Evolutionary conservation across 2,113 vertebrate species (phyloP).

Genomic region (Sorex araneus): DNA sequence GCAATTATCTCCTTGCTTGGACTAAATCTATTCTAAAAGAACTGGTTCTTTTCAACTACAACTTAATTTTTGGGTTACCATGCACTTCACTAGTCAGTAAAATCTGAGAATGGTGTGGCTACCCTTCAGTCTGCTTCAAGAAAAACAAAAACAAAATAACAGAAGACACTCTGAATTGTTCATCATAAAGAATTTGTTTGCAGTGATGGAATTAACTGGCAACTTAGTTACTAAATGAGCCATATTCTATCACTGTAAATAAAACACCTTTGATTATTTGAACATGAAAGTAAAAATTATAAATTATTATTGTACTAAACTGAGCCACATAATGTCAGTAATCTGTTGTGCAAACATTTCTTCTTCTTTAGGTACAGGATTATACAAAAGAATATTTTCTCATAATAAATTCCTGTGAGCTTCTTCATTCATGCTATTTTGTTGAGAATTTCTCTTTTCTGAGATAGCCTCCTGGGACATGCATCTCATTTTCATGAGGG

Average conservation of each 20-base stretch:
- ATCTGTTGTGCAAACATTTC: conserved; percentile 64
- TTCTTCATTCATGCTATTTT: conserved; percentile 75
- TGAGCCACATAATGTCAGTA: conserved; percentile 65
- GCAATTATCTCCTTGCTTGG: conserved; percentile 36
- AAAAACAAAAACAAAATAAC: background rate
- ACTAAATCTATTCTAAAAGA: conserved; percentile 21
- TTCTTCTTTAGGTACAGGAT: conserved; percentile 71
- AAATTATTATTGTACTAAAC: conserved; percentile 51
- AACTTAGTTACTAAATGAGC: conserved; percentile 54
- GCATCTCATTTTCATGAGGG: conserved; percentile 82
- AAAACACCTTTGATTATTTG: conserved; percentile 54
- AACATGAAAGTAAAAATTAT: conserved; percentile 66
- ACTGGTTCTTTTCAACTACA: conserved; percentile 54
- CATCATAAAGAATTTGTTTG: conserved; percentile 58
- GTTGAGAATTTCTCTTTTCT: conserved; percentile 81
- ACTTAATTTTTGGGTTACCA: conserved; percentile 57
- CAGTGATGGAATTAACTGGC: conserved; percentile 23
- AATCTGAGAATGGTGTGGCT: conserved; percentile 45
- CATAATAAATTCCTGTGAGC: conserved; percentile 72
- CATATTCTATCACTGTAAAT: conserved; percentile 22
- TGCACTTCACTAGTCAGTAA: conserved; percentile 63
- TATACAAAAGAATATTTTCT: conserved; percentile 75
- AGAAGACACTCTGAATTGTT: conserved; percentile 19
- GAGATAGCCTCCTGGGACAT: conserved; percentile 82
- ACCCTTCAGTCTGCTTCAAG: background rate